phyloP scores from a whole-genome alignment of 2,888 invertebrate species.

The Epirrhoe tristata region DNA sequence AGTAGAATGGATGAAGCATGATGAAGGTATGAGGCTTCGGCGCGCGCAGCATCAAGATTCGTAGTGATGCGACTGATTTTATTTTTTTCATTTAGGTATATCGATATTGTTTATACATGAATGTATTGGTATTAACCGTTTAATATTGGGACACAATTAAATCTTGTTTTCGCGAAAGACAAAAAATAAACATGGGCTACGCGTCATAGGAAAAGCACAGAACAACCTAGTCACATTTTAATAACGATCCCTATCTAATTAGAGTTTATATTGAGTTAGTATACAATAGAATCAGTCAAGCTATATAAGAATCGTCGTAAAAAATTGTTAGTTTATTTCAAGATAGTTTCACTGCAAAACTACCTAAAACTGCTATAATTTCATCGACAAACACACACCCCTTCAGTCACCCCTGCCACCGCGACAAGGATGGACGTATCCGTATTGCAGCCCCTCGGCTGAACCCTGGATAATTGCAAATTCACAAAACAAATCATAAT shows the following conservation, averaged over 20 bases:
- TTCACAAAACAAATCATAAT: constrained; percentile 46
- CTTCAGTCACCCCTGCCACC: constrained; percentile 52
- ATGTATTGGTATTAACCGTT: background rate
- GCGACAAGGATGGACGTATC: constrained; percentile 60
- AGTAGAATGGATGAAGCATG: constrained; percentile 54
- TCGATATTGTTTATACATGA: constrained; percentile 8
- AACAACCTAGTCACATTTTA: too few species aligned
- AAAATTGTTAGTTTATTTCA: too few species aligned
- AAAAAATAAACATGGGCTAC: too few species aligned
- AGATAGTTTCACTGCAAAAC: background rate
- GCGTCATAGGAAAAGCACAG: too few species aligned
- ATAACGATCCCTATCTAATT: too few species aligned
- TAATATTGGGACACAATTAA: too few species aligned
- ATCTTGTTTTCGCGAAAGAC: too few species aligned
- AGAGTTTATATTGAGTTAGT: too few species aligned
- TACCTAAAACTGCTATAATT: constrained; percentile 6
- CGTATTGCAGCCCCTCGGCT: constrained; percentile 60
- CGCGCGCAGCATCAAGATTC: constrained; percentile 72
- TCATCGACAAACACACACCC: constrained; percentile 48
- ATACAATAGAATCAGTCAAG: too few species aligned
- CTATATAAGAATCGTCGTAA: too few species aligned
- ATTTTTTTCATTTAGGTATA: background rate
- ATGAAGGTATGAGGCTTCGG: constrained; percentile 68
- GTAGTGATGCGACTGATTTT: constrained; percentile 54
- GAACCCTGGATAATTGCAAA: constrained; percentile 48